Evolutionary conservation across 2,797 vertebrate genomes (phyloP), one percentile per base, ranked within the genome.

Genomic region (Manis pentadactyla): DNA sequence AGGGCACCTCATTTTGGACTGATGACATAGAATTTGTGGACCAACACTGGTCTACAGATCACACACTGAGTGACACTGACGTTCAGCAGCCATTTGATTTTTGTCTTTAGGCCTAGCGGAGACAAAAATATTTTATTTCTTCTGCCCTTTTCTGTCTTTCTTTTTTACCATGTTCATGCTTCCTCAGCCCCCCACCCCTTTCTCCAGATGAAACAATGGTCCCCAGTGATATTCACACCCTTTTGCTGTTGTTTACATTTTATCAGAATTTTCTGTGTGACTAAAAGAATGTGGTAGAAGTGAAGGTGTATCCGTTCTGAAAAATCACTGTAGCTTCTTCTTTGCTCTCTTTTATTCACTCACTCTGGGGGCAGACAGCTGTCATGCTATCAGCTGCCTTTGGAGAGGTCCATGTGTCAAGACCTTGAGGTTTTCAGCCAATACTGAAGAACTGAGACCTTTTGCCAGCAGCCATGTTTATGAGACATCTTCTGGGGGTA

Each of bases 1-100:
- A 29, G 21, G 8, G 11, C 3, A 9, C 4, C 17, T 63, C 31
- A 39, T 29, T 46, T 75, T 37, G 46, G 13, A 57, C 39, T 75
- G 39, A 5, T 13, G 17, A 61, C 29, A 57, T 39, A 90, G 46
- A 53, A 4, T 12, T 37, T 34, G 27, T 25, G 27, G 17, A 59
- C 5, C 2, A 42, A 11, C 0, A 0, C 13, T 9, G 18, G 19
- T 7, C 11, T 46, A 6, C 17, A 29, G 9, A 10, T 46, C 17
- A 23, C 0, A 10, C 27, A 18, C 1, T 17, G 7, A 25, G 21
- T 29, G 23, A 19, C 1, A 21, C 46, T n/a, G 59, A 34, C 2
- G 4, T 68, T 51, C 5, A 15, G 17, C 10, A 64, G n/a, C n/a
- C 46, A 11, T 57, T 37, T 31, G 21, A 34, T 46, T 64, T 19